Conservation (phyloP, 2,797 vertebrate genomes). For the Falco berigora region DNA sequence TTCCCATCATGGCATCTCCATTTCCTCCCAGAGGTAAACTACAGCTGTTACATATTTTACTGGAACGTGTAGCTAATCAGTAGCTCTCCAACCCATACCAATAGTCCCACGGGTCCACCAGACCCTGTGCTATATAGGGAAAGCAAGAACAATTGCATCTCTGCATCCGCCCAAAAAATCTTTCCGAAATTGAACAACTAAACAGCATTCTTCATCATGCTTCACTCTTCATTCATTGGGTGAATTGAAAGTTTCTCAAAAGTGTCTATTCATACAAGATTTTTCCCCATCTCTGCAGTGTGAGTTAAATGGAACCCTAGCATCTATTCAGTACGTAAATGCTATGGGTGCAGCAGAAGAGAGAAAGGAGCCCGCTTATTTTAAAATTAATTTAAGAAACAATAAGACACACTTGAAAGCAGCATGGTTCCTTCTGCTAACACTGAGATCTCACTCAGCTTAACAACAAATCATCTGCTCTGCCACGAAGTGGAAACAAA, state of each 20-base stretch:
- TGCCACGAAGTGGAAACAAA: not conserved
- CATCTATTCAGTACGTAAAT: not conserved
- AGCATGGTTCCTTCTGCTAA: not conserved
- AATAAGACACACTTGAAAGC: not conserved
- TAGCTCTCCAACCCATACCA: not conserved
- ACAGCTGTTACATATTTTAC: not conserved
- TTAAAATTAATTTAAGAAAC: not conserved
- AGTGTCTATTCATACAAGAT: not conserved
- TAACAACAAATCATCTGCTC: not conserved
- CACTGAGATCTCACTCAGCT: not conserved
- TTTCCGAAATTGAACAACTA: not conserved
- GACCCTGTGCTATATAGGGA: not conserved
- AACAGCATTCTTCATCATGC: not conserved
- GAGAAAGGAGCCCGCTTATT: not conserved
- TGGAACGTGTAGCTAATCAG: not conserved
- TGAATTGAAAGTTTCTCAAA: not conserved
- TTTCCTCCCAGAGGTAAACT: conserved; percentile 9
- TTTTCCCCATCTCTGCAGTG: not conserved
- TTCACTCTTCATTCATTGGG: not conserved
- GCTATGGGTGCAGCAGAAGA: not conserved
- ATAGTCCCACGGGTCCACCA: not conserved
- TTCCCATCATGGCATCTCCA: not conserved
- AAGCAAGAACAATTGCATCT: not conserved
- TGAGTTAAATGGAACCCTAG: not conserved
- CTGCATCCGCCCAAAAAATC: not conserved